phyloP scores from a whole-genome alignment of 2,113 vertebrate species.

The Mugil cephalus region DNA sequence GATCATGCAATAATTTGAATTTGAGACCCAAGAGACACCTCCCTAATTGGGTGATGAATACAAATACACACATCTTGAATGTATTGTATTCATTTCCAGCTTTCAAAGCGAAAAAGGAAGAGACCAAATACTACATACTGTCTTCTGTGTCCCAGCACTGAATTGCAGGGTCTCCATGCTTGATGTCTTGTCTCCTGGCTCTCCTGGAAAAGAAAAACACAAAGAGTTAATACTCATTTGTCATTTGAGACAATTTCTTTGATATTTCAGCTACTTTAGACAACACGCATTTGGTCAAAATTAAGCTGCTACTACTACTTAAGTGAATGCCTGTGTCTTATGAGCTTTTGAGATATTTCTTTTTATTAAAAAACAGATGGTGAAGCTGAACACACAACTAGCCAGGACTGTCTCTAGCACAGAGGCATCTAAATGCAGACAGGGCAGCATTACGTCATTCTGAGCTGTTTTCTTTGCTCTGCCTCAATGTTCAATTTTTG shows the following conservation, averaged over 20 bases:
- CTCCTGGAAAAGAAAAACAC: constrained; percentile 81
- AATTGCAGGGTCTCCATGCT: constrained; percentile 94
- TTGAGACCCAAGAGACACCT: no score
- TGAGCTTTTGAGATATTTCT: no score
- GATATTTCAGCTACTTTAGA: no score
- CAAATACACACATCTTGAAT: no score
- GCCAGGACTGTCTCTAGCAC: no score
- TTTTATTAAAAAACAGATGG: no score
- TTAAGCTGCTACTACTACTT: no score
- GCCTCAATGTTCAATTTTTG: neutral
- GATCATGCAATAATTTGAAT: no score
- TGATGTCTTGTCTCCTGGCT: constrained; percentile 96
- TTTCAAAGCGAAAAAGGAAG: neutral
- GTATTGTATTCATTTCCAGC: neutral
- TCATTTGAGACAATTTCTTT: no score
- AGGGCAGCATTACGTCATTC: neutral
- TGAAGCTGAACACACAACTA: no score
- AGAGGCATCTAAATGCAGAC: neutral
- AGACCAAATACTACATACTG: constrained; percentile 82
- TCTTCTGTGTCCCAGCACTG: constrained; percentile 97
- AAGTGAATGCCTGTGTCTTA: no score
- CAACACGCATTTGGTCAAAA: no score
- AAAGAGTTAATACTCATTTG: neutral
- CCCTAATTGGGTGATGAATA: neutral
- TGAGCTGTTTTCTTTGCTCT: neutral